Conservation (phyloP, 2,113 vertebrate species). For the Mellivora capensis region DNA sequence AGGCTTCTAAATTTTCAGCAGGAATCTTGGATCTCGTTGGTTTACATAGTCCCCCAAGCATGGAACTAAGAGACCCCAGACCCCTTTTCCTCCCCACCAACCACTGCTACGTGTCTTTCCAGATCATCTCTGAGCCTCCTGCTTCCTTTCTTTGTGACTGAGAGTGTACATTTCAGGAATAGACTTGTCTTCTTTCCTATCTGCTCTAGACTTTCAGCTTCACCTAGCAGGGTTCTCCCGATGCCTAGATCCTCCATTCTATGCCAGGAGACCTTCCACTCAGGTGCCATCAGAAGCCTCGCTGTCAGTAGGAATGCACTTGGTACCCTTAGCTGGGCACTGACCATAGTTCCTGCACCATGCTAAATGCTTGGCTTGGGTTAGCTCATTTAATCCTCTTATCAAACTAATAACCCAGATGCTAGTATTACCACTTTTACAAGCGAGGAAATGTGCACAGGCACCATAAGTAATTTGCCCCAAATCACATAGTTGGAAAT, state of each 20-base stretch:
- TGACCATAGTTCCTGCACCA: neutral
- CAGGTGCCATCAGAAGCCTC: neutral
- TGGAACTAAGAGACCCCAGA: neutral
- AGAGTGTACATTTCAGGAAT: neutral
- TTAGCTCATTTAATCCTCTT: neutral
- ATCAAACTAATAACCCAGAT: neutral
- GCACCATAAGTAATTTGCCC: neutral
- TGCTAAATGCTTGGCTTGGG: neutral
- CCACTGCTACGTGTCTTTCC: neutral
- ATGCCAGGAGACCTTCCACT: neutral
- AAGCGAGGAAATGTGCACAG: neutral
- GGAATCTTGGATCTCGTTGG: neutral
- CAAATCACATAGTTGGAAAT: neutral
- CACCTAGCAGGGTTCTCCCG: neutral
- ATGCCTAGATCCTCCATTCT: neutral
- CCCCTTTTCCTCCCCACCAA: neutral
- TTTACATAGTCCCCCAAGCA: neutral
- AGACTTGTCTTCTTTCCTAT: neutral
- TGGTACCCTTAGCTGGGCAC: neutral
- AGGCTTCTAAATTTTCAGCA: neutral
- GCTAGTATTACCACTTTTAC: neutral
- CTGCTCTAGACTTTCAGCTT: neutral
- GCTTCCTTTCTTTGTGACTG: neutral
- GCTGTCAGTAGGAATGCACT: fast-evolving
- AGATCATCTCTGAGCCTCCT: neutral